Percentiles rank a stretch among this genome's conserved stretches.
These are phyloP conservation scores for Channa maculata DNA, from an alignment of 2,113 vertebrate genomes.

Conservation along the genomic window DNA sequence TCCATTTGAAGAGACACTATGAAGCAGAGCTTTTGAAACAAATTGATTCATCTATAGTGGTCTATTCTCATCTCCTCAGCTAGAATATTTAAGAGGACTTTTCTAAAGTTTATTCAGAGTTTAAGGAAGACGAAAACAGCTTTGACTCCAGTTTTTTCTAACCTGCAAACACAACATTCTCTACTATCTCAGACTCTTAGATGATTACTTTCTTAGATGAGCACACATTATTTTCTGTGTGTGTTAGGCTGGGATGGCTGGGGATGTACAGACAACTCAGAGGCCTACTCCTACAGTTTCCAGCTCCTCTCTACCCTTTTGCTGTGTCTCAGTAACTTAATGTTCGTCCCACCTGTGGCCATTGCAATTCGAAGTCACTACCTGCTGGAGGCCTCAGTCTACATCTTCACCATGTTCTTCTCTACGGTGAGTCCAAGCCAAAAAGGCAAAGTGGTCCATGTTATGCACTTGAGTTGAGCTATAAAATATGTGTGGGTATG, in stretches of 20 bases:
- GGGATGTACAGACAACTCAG: constrained; percentile 95
- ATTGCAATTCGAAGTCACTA: constrained; percentile 94
- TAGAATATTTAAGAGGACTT: constrained; percentile 14
- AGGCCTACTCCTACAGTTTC: constrained; percentile 95
- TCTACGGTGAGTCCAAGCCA: constrained; percentile 88
- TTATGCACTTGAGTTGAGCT: not conserved
- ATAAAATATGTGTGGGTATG: no score
- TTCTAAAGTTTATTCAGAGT: constrained; percentile 21
- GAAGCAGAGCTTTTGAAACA: constrained; percentile 18
- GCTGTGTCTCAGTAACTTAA: constrained; percentile 97
- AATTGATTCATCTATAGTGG: constrained; percentile 9
- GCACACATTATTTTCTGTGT: constrained; percentile 19
- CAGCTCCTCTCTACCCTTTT: constrained; percentile 96
- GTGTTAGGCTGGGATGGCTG: constrained; percentile 95
- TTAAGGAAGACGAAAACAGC: not conserved
- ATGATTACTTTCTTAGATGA: not conserved
- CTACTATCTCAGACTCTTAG: not conserved
- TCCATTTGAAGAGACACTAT: constrained; percentile 22
- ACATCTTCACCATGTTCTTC: constrained; percentile 99
- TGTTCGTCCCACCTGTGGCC: constrained; percentile 96
- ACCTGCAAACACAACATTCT: constrained; percentile 13
- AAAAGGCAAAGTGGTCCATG: not conserved
- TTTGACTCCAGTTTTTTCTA: not conserved
- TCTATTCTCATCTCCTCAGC: not conserved
- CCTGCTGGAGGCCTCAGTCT: constrained; percentile 94